Conservation (phyloP, 2,888 invertebrate genomes). For the Allacma fusca region DNA sequence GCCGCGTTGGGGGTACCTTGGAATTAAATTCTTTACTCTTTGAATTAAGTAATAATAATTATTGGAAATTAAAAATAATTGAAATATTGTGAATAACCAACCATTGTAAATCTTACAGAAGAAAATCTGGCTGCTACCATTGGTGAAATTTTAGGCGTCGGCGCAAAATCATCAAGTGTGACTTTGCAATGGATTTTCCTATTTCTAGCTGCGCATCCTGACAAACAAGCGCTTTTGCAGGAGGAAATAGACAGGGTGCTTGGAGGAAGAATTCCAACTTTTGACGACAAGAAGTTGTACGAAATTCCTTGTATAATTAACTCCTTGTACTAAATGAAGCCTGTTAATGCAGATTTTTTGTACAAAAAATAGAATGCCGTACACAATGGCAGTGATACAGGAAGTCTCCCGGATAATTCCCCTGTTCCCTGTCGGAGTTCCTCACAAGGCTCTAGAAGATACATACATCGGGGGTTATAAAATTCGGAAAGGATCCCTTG, state of each 20-base stretch:
- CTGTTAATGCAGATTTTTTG: no score
- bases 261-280: neutral
- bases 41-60: no score
- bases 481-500: neutral
- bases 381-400: neutral
- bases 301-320: neutral
- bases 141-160: constrained; percentile 15
- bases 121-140: neutral
- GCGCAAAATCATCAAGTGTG: neutral
- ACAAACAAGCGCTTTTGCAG: neutral
- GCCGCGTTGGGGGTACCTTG: neutral
- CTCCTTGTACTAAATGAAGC: neutral
- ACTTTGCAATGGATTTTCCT: neutral
- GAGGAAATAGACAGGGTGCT: constrained; percentile 24
- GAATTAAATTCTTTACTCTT: no score
- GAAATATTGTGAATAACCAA: no score
- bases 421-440: neutral
- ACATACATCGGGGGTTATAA: neutral
- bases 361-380: constrained; percentile 18
- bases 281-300: neutral
- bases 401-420: neutral
- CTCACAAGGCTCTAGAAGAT: neutral
- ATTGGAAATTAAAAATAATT: no score
- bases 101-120: neutral
- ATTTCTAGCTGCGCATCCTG: constrained; percentile 15